Evolutionary conservation across 2,797 vertebrate genomes (phyloP), one percentile per base, ranked within the genome.

Genomic region (Dicrostonyx torquatus): DNA sequence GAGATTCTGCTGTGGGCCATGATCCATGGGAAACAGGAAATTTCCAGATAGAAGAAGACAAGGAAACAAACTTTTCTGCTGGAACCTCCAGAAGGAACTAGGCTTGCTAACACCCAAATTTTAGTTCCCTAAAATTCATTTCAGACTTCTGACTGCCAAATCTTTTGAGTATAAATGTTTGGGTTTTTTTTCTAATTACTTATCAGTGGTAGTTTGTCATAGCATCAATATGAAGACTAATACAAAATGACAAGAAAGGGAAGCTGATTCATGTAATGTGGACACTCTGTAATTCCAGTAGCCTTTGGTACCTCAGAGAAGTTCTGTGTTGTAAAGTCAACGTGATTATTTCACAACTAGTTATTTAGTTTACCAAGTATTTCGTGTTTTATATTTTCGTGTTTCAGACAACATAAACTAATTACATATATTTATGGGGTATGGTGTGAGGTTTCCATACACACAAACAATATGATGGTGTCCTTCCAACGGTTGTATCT

Each of bases 1-100:
- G n/a, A 64, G 45, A 2, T 15, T 31, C 50, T 0, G 0, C 29
- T 40, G 10, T 7, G 9, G 9, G 58, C 9, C 8, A 13, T 12
- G 6, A 45, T 4, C 48, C 8, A 22, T 64, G 31, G 14, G 13
- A 58, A 5, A 24, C 9, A 26, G 6, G 31, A 55, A 45, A 11
- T 24, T 37, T 88, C 11, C 7, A 40, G 64, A 29, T 12, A 2
- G 15, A 24, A 2, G 31, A 40, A 34, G 17, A 55, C 5, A 5
- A 40, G 66, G 48, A 11, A 18, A n/a, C 26, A 62, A 8, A 40
- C 14, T 22, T 62, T 48, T 17, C 20, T 8, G 20, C 5, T 11
- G 8, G 45, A 58, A 9, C 9, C 55, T 55, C 37, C 12, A 13
- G 40, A 77, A 37, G 43, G 29, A 87, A 13, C 17, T 10, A 7